Evolutionary conservation across 2,113 vertebrate genomes (phyloP), one percentile per base, ranked within the genome.

Genomic region (Apus apus): DNA sequence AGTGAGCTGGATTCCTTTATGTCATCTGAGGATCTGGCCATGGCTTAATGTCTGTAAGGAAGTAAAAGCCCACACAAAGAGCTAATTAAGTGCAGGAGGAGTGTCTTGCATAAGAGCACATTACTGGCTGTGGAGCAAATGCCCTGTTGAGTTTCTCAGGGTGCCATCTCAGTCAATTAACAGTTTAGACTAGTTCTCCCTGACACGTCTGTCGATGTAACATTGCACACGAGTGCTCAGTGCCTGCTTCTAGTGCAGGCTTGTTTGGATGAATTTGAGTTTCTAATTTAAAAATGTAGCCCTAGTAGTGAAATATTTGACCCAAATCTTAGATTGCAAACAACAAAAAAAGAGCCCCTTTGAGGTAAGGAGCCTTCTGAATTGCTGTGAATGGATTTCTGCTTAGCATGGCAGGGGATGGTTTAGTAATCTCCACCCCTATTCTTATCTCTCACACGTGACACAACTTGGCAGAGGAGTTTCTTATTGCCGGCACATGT

Each of bases 31-130:
- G 67, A 23, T 70, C 85, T 79, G 60, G 30, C 74, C 0, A 0
- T 60, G 60, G 16, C 40, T 85, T 87, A 14, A 0, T 29, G 38
- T 8, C 88, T 82, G 57, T 45, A 57, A 73, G 72, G 82, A 88
- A 96, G 94, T 14, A 87, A 89, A 85, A 87, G 74, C 65, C 82
- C 76, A 79, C 81, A 89, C 81, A 90, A 81, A 84, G n/a, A 75
- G 89, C 71, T 96, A 86, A 96, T 94, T 84, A 62, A 89, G 15
- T 65, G 36, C 83, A 90, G 94, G 53, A 85, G 40, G 53, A 81
- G 61, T 27, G 61, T 82, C 85, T 94, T 96, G 83, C 72, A 75
- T 87, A 94, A 94, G 29, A 86, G 8, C 34, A 29, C 17, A 0
- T 58, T 46, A 75, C 76, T 79, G 73, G 23, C 38, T 79, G 72